Conservation (phyloP, 2,888 invertebrate genomes). For the Iphiclides podalirius region DNA sequence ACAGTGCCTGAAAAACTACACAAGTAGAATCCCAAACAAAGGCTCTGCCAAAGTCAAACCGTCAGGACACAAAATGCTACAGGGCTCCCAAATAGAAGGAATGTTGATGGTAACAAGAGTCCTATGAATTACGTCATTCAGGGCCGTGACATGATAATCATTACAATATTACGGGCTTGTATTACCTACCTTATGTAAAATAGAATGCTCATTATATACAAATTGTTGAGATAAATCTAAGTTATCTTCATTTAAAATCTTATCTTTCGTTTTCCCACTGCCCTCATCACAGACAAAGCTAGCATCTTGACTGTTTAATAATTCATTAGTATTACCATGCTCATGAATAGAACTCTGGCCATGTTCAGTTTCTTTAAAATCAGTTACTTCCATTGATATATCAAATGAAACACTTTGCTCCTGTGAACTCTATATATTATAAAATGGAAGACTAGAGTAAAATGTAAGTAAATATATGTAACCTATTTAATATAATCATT, state of each 20-base stretch:
- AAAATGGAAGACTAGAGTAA: background rate
- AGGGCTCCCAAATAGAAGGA: too few relatives aligned
- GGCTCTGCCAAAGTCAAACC: too few relatives aligned
- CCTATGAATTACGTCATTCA: too few relatives aligned
- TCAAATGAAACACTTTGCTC: conserved; percentile 52
- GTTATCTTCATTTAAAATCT: conserved; percentile 57
- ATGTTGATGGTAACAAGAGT: too few relatives aligned
- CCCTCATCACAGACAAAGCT: conserved; percentile 43
- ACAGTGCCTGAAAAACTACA: too few relatives aligned
- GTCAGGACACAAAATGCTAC: too few relatives aligned
- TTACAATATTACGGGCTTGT: too few relatives aligned
- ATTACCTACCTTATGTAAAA: conserved; percentile 40
- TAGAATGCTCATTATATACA: conserved; percentile 53
- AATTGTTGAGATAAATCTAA: conserved; percentile 61
- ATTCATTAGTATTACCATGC: conserved; percentile 35
- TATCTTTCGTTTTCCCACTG: conserved; percentile 54
- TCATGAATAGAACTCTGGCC: conserved; percentile 9
- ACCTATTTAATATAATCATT: background rate
- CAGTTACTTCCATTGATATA: conserved; percentile 37
- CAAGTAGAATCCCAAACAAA: too few relatives aligned
- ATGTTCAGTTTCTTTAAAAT: conserved; percentile 23
- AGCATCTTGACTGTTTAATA: conserved; percentile 40
- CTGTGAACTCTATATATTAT: conserved; percentile 37
- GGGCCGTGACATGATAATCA: too few relatives aligned
- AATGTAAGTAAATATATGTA: background rate